Conservation (phyloP, 2,113 vertebrate species). For the Halcyon senegalensis region DNA sequence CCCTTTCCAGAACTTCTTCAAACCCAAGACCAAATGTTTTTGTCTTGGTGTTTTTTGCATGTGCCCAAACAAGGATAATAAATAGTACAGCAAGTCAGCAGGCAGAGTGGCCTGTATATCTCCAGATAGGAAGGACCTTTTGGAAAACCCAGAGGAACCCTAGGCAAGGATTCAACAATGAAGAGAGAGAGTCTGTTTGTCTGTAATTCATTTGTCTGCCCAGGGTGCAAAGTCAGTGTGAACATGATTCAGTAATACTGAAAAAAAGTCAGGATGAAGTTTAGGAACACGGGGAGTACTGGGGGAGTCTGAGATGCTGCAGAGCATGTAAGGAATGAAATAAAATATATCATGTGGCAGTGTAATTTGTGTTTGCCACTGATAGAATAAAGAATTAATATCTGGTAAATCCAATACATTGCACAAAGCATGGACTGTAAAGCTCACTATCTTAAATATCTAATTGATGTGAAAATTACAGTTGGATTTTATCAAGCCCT, state of each 20-base stretch:
- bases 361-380: neutral
- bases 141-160: neutral
- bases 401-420: neutral
- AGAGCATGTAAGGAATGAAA: neutral
- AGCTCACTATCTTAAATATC: neutral
- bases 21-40: neutral
- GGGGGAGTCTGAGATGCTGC: neutral
- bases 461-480: neutral
- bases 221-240: neutral
- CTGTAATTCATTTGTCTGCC: neutral
- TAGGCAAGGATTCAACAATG: neutral
- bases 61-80: neutral
- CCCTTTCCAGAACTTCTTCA: neutral
- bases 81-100: neutral
- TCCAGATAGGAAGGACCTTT: neutral
- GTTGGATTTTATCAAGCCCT: neutral
- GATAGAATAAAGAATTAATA: neutral
- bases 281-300: neutral
- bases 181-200: neutral
- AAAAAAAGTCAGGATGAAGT: neutral
- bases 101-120: neutral
- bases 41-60: neutral
- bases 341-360: neutral
- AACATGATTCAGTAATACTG: neutral
- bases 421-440: neutral